A percentile compares a stretch with the other conserved stretches of the same genome.
Conservation (phyloP, 2,113 vertebrate genomes). For the Lepidothrix coronata region DNA sequence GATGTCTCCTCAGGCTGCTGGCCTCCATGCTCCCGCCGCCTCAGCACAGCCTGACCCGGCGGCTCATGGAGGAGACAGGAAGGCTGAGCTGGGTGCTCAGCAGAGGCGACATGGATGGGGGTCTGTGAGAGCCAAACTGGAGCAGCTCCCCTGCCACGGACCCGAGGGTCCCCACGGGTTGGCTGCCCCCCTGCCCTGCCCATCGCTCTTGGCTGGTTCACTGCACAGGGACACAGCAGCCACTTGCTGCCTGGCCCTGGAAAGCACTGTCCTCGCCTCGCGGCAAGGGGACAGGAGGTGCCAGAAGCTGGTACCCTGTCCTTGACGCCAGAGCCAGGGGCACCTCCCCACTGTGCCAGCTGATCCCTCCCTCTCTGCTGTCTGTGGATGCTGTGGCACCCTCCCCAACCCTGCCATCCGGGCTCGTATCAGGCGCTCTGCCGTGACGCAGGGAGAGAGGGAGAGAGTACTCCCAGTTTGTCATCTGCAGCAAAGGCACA, state of each 20-base stretch:
- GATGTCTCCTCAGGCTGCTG: background rate
- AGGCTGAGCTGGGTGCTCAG: fast-evolving
- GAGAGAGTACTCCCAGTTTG: background rate
- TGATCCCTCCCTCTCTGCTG: background rate
- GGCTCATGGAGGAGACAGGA: fast-evolving
- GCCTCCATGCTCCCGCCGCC: fast-evolving
- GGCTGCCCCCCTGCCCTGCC: background rate
- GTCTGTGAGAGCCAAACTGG: background rate
- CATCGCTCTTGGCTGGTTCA: fast-evolving
- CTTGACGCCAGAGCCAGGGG: background rate
- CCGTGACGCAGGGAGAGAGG: background rate
- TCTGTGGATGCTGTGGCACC: background rate
- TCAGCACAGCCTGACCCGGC: background rate
- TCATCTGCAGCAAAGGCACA: background rate
- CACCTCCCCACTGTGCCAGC: background rate
- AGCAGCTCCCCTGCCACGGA: fast-evolving
- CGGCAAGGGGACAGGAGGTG: background rate
- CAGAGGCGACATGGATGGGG: fast-evolving
- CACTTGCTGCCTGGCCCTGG: background rate
- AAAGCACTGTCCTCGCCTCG: background rate
- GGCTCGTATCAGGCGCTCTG: fast-evolving
- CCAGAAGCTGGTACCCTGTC: background rate
- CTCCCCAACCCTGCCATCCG: background rate
- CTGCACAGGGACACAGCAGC: background rate
- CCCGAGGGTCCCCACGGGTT: fast-evolving